phyloP scores from a whole-genome alignment of 2,797 vertebrate species.

The Cichlasoma orientale region DNA sequence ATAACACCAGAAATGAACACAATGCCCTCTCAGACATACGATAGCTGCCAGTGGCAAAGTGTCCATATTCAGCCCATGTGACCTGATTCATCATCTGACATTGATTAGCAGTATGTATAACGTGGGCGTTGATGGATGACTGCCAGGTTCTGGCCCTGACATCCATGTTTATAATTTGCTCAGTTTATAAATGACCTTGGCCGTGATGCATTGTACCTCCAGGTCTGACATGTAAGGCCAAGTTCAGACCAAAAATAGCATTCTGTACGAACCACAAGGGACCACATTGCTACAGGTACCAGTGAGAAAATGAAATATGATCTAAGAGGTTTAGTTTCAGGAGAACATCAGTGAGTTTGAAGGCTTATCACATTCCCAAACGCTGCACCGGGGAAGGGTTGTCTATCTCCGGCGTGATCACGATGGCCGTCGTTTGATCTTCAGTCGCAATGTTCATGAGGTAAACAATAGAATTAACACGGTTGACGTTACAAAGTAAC shows the following conservation, averaged over 20 bases:
- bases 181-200: slow-evolving; percentile 59
- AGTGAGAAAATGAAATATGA: slow-evolving; percentile 50
- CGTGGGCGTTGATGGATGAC: slow-evolving; percentile 43
- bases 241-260: slow-evolving; percentile 55
- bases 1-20: not conserved
- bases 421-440: slow-evolving; percentile 23
- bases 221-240: slow-evolving; percentile 41
- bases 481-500: not conserved
- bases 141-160: slow-evolving; percentile 40
- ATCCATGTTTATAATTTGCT: slow-evolving; percentile 67
- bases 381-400: slow-evolving; percentile 10
- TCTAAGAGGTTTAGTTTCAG: slow-evolving; percentile 33
- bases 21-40: not conserved
- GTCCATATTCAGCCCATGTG: slow-evolving; percentile 4
- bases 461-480: slow-evolving; percentile 25
- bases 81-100: slow-evolving; percentile 47
- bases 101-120: slow-evolving; percentile 54
- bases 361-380: slow-evolving; percentile 53
- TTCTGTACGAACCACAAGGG: slow-evolving; percentile 26
- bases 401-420: slow-evolving; percentile 8
- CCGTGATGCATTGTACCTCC: slow-evolving; percentile 32
- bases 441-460: not conserved
- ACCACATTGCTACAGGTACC: slow-evolving; percentile 53
- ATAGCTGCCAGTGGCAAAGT: not conserved
- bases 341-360: slow-evolving; percentile 42